A percentile compares a stretch with the other conserved stretches of the same genome.
Conservation (phyloP, 1,140 invertebrate genomes). For the Brachionus plicatilis region DNA sequence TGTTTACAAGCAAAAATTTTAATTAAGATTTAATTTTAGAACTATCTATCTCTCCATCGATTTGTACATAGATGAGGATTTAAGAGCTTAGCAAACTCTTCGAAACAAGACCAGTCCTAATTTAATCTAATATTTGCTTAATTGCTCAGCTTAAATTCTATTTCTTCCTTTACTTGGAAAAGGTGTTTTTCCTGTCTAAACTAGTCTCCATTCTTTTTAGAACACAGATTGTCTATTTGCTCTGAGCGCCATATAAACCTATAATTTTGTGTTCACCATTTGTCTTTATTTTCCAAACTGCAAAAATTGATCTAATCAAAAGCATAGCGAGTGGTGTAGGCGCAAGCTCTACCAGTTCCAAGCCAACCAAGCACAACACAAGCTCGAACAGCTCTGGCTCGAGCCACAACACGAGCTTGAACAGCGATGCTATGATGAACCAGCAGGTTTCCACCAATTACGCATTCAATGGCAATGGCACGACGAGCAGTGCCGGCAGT, state of each 20-base stretch:
- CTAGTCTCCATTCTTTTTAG: background rate
- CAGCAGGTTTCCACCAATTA: background rate
- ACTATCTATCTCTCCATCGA: background rate
- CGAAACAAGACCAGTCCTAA: background rate
- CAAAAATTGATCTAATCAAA: conserved; percentile 41
- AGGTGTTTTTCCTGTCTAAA: conserved; percentile 24
- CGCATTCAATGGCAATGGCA: background rate
- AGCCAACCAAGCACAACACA: conserved; percentile 6
- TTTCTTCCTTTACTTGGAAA: background rate
- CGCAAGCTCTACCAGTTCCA: background rate
- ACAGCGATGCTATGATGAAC: background rate
- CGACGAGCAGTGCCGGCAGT: conserved; percentile 1
- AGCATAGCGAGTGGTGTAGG: conserved; percentile 28
- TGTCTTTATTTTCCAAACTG: background rate
- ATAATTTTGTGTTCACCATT: background rate
- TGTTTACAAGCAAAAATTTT: conserved; percentile 5
- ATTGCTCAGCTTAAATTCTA: background rate
- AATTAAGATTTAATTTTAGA: conserved; percentile 24
- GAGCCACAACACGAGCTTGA: conserved; percentile 19
- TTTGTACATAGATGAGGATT: background rate
- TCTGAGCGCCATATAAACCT: background rate
- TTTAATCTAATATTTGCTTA: conserved; percentile 13
- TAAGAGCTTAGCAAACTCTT: conserved; percentile 19
- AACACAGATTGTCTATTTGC: background rate
- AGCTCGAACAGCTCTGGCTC: conserved; percentile 30